These are phyloP conservation scores for Gymnothorax javanicus DNA, from an alignment of 2,797 vertebrate species.

Conservation along the genomic window DNA sequence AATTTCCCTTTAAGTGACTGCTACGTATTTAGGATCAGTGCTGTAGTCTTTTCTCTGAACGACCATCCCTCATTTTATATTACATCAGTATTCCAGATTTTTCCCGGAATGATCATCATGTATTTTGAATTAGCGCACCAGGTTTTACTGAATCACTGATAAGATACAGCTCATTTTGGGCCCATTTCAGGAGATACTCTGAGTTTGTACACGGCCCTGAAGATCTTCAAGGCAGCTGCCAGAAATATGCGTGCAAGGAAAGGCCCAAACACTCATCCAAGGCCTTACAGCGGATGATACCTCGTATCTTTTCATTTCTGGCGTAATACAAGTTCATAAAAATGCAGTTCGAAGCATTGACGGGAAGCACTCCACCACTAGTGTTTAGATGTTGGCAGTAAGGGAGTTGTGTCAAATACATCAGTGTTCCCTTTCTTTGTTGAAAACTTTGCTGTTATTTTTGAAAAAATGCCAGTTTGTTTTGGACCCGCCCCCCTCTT, in stretches of 20 bases:
- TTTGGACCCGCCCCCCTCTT: not conserved
- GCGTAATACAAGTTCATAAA: slow-evolving; percentile 18
- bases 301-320: slow-evolving; percentile 31
- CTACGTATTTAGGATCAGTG: not conserved
- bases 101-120: not conserved
- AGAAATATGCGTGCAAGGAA: slow-evolving; percentile 61
- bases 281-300: slow-evolving; percentile 34
- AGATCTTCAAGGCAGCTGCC: slow-evolving; percentile 68
- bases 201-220: slow-evolving; percentile 60
- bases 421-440: not conserved
- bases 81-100: not conserved
- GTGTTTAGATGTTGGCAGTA: slow-evolving; percentile 21
- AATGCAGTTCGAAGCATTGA: slow-evolving; percentile 5
- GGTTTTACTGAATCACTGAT: slow-evolving; percentile 50
- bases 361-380: not conserved
- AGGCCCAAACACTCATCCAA: slow-evolving; percentile 30
- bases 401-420: not conserved
- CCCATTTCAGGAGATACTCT: slow-evolving; percentile 37
- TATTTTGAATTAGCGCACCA: slow-evolving; percentile 31
- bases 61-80: not conserved
- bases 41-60: slow-evolving; percentile 24
- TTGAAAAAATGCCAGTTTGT: slow-evolving; percentile 22
- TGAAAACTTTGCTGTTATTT: slow-evolving; percentile 12
- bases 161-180: slow-evolving; percentile 49
- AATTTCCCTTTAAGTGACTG: slow-evolving; percentile 23